Base-by-base conservation (phyloP, 2,797 vertebrate genomes). In the Lagorchestes hirsutus region DNA sequence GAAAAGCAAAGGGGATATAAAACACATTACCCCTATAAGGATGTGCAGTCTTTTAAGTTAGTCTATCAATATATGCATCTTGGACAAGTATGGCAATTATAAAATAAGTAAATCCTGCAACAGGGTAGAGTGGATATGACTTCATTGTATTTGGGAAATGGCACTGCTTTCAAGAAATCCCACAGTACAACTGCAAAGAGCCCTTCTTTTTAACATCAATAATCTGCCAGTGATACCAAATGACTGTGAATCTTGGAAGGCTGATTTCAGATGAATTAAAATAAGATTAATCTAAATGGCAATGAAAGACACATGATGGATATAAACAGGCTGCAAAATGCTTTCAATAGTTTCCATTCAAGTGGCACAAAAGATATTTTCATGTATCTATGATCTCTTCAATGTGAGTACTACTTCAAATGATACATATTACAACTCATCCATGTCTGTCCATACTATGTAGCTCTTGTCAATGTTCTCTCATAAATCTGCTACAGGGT, bases 101-200 rank as follows among this genome's bases (percentile, higher is more conserved):
- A 67, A 94, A 94, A 90, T 91, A 58, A 93, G 34, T 94, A 93
- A 90, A 90, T 93, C 31, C 67, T 90, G 91, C 52, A 82, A 57
- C 90, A 27, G 28, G 0, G 8, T 40, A 46, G n/a, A 82, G n/a
- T 82, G 2, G 67, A 46, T 40, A 82, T 82, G 18, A 6, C 67
- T 40, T 82, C n/a, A 82, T 22, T 82, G n/a, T 16, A 24, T 82
- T 82, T 22, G 67, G 67, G 67, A 82, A 82, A 82, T 22, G n/a
- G n/a, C 18, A 46, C 5, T 46, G 6, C n/a, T 40, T 82, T 82
- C 67, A 82, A 82, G 40, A 24, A 2, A 46, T 82, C 67, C n/a
- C 67, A 22, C 40, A 82, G 16, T 82, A 18, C 24, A 13, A 40
- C n/a, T 82, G n/a, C 67, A 40, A 40, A 74, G 40, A 82, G 5